Evolutionary conservation across 2,113 vertebrate genomes (phyloP).

Genomic region (Megalops atlanticus): DNA sequence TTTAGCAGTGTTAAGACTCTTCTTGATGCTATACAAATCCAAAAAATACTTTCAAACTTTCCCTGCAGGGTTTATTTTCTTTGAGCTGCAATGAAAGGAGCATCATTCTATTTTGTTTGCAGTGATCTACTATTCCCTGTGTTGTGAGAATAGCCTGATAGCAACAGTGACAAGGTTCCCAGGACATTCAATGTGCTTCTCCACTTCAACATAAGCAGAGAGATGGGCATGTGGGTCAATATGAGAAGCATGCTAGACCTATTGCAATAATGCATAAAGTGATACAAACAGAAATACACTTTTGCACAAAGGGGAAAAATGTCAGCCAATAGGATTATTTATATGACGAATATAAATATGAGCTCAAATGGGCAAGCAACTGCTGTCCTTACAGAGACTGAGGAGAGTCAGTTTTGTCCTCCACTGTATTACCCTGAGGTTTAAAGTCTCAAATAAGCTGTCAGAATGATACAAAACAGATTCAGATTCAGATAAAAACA

Average conservation of each 20-base stretch:
- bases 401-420: not conserved
- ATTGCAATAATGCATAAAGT: not conserved
- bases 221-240: not conserved
- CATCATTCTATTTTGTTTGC: not conserved
- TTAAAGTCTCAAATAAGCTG: not conserved
- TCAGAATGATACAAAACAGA: slow-evolving; percentile 8
- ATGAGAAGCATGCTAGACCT: not conserved
- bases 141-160: slow-evolving; percentile 2
- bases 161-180: not conserved
- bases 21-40: not conserved
- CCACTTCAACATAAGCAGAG: not conserved
- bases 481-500: not conserved
- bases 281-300: not conserved
- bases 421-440: not conserved
- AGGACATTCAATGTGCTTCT: slow-evolving; percentile 7
- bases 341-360: not conserved
- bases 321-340: not conserved
- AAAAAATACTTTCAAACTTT: not conserved
- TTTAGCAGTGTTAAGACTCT: not conserved
- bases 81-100: not conserved
- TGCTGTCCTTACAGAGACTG: no score
- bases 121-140: not conserved
- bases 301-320: no score
- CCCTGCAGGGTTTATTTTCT: not conserved
- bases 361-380: no score